phyloP scores from a whole-genome alignment of 2,888 invertebrate species.

The Patella depressa region DNA sequence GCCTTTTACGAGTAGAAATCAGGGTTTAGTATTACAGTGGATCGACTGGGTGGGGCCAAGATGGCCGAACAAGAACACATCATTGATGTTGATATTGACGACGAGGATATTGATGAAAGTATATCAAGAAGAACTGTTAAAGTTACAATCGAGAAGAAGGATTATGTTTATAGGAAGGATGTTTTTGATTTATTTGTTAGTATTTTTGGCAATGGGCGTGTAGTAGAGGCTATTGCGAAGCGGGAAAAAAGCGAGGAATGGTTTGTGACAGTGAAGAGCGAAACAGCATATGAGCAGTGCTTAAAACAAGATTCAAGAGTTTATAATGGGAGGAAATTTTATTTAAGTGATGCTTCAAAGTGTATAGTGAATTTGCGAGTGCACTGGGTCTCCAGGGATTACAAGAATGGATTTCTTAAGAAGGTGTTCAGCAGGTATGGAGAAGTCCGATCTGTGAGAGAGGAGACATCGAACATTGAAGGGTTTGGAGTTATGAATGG shows the following conservation, averaged over 20 bases:
- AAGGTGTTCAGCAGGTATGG: neutral
- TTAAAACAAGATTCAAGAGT: accelerated
- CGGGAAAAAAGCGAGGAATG: neutral
- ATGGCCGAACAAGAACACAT: no score
- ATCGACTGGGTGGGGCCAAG: no score
- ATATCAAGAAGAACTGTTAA: neutral
- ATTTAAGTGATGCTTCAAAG: neutral
- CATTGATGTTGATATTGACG: neutral
- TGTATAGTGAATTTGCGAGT: neutral
- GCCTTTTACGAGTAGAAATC: no score
- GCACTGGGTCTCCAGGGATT: neutral
- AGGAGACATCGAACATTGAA: neutral
- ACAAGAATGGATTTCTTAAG: neutral
- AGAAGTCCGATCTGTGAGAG: neutral
- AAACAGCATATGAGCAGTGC: neutral
- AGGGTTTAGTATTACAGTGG: no score
- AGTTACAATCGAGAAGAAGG: neutral
- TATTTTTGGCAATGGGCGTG: neutral
- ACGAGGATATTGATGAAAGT: neutral
- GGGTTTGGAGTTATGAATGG: neutral
- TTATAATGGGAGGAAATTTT: neutral
- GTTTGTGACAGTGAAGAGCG: neutral
- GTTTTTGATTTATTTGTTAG: neutral
- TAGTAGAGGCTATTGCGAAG: neutral
- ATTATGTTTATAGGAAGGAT: neutral